Conservation (phyloP, 2,797 vertebrate species). For the Sebastolobus altivelis region DNA sequence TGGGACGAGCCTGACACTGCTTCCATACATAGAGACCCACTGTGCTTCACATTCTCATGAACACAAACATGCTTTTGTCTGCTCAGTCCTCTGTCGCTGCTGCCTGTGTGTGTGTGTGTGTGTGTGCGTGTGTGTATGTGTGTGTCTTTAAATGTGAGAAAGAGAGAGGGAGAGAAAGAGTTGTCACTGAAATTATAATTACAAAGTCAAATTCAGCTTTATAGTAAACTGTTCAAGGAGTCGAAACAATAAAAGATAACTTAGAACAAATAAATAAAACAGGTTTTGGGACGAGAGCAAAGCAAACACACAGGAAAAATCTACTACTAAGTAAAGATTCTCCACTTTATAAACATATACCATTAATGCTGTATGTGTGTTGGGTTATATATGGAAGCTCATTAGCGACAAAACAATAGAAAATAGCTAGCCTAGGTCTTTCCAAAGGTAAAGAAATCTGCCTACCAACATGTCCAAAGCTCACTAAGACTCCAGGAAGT, state of each 20-base stretch:
- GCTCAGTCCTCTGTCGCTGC: slow-evolving; percentile 54
- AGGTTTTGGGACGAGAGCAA: background rate
- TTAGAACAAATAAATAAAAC: background rate
- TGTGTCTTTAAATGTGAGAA: slow-evolving; percentile 21
- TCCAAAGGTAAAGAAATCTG: background rate
- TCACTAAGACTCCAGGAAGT: background rate
- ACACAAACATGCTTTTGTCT: slow-evolving; percentile 84
- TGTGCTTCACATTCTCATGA: slow-evolving; percentile 81
- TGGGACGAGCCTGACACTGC: slow-evolving; percentile 77
- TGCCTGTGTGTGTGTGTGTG: slow-evolving; percentile 31
- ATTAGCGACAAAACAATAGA: background rate
- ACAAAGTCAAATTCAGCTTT: slow-evolving; percentile 10
- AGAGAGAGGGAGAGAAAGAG: slow-evolving; percentile 5
- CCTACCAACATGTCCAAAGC: background rate
- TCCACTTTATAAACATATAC: background rate
- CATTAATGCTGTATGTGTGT: background rate
- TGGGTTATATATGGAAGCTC: background rate
- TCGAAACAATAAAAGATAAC: background rate
- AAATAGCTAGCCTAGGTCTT: background rate
- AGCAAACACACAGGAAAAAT: background rate
- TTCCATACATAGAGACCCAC: slow-evolving; percentile 77
- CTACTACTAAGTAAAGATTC: background rate
- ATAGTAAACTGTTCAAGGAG: slow-evolving; percentile 1
- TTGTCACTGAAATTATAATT: slow-evolving; percentile 35
- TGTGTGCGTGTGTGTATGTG: slow-evolving; percentile 42